A percentile compares a stretch with the other conserved stretches of the same genome.
These are phyloP conservation scores for Cataglyphis albicans DNA, from an alignment of 2,888 invertebrate species.

Conservation along the genomic window DNA sequence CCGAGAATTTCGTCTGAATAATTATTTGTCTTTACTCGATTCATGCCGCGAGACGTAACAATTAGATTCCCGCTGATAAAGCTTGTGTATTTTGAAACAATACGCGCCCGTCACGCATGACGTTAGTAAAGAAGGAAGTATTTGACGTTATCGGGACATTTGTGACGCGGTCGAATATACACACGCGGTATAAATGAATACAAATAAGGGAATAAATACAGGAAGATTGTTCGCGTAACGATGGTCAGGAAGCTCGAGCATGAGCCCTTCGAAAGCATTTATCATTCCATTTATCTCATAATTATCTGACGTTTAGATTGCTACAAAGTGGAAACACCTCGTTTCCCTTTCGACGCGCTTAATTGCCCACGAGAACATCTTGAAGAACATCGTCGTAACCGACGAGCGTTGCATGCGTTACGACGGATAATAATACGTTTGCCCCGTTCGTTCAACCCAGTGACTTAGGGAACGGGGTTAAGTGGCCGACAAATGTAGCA, in stretches of 20 bases:
- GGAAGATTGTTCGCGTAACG: constrained; percentile 2
- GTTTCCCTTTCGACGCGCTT: constrained; percentile 16
- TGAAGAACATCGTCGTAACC: constrained; percentile 38
- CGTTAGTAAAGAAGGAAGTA: background rate
- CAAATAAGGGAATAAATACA: background rate
- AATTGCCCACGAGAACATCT: constrained; percentile 33
- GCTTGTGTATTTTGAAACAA: background rate
- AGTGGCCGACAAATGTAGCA: constrained; percentile 60
- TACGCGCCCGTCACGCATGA: background rate
- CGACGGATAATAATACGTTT: constrained; percentile 46
- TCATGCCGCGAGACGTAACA: background rate
- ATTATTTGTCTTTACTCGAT: constrained; percentile 22
- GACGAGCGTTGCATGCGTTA: constrained; percentile 37
- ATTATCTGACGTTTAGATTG: constrained; percentile 33
- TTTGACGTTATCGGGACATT: background rate
- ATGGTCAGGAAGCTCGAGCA: background rate
- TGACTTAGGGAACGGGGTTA: constrained; percentile 59
- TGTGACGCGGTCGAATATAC: background rate
- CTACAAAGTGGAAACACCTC: constrained; percentile 29
- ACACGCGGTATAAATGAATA: background rate
- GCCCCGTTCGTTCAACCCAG: background rate
- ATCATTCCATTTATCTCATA: constrained; percentile 27
- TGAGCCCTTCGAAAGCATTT: background rate
- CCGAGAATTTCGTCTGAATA: background rate
- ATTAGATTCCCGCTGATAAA: background rate